Percentiles rank a stretch among this genome's conserved stretches.
phyloP scores from a whole-genome alignment of 2,888 invertebrate species.

The Ariolimax columbianus region DNA sequence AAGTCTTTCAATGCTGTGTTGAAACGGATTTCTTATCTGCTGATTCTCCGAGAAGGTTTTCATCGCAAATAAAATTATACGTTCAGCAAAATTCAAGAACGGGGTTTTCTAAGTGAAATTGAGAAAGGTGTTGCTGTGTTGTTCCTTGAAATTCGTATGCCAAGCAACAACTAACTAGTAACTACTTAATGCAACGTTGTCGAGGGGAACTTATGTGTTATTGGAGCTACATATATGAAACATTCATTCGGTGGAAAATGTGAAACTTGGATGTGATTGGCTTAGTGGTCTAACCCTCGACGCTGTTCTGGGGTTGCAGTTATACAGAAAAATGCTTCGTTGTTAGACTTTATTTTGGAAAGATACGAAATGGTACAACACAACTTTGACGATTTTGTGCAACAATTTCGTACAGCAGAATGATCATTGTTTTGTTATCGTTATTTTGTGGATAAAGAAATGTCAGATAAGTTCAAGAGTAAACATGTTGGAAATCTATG shows the following conservation, averaged over 20 bases:
- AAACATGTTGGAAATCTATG: too few relatives aligned
- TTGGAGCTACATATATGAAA: background rate
- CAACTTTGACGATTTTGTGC: too few relatives aligned
- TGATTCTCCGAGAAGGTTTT: conserved; percentile 2
- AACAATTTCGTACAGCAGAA: too few relatives aligned
- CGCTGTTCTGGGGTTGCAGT: too few relatives aligned
- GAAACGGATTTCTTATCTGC: background rate
- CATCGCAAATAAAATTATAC: background rate
- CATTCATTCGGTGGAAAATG: background rate
- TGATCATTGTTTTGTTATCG: too few relatives aligned
- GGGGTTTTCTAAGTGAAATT: background rate
- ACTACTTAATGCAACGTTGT: background rate
- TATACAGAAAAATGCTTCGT: too few relatives aligned
- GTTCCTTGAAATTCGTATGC: background rate
- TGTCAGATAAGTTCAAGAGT: too few relatives aligned
- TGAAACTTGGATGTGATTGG: background rate
- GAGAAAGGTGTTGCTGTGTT: background rate
- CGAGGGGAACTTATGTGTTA: background rate
- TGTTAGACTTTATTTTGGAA: too few relatives aligned
- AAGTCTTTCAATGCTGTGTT: background rate
- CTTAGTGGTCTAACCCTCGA: too few relatives aligned
- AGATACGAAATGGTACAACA: too few relatives aligned
- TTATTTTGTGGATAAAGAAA: too few relatives aligned
- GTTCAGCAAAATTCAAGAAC: background rate
- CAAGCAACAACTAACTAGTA: background rate